Percentiles rank a stretch among this genome's conserved stretches.
Evolutionary conservation across 2,888 invertebrate genomes (phyloP).

Genomic region (Stomorhina lunata): DNA sequence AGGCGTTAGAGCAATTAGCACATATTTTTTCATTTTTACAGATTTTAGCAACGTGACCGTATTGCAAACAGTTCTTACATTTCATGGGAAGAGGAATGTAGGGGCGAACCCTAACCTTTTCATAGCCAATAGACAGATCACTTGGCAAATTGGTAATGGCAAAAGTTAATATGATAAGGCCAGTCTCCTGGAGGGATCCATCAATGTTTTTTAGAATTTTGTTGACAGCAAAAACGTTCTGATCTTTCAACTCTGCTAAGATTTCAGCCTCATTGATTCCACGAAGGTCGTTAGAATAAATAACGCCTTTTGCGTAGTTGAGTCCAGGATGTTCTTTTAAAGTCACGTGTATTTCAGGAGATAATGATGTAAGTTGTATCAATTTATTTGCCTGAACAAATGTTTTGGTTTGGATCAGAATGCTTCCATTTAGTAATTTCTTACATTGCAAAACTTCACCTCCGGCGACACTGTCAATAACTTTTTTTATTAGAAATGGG

Average conservation of each 20-base stretch:
- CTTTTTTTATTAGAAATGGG: neutral
- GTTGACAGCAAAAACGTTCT: neutral
- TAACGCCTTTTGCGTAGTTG: neutral
- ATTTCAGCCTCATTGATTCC: neutral
- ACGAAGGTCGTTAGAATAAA: constrained; percentile 5
- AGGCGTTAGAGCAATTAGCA: neutral
- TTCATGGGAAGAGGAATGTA: constrained; percentile 8
- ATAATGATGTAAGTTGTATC: neutral
- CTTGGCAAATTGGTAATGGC: neutral
- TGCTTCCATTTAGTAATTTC: neutral
- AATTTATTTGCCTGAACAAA: neutral
- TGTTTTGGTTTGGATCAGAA: neutral
- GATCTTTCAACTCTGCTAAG: neutral
- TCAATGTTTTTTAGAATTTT: neutral
- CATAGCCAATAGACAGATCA: neutral
- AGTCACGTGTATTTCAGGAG: neutral
- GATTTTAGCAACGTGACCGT: neutral
- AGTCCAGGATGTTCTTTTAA: neutral
- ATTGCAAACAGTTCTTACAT: neutral
- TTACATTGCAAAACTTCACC: neutral
- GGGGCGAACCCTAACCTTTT: constrained; percentile 21
- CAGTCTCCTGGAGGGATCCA: neutral
- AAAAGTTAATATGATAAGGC: neutral
- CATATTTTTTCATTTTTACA: constrained; percentile 3
- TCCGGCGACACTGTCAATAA: neutral